Evolutionary conservation across 1,140 invertebrate species (phyloP).

Genomic region (Drosophila subobscura): DNA sequence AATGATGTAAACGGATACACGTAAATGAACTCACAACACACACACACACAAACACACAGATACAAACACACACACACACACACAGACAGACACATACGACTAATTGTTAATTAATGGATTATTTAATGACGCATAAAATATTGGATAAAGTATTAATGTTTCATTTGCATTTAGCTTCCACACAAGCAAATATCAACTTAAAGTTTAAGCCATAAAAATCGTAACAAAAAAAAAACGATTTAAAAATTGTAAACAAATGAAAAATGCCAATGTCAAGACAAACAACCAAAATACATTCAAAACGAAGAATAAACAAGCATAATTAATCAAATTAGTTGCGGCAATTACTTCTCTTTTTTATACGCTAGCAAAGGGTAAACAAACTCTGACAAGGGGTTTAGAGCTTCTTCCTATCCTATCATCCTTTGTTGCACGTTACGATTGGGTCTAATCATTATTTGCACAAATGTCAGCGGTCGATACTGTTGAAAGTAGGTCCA

Average conservation of each 20-base stretch:
- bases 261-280: slow-evolving; percentile 53
- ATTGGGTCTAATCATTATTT: too few species aligned
- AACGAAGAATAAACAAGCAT: slow-evolving; percentile 43
- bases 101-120: slow-evolving; percentile 81
- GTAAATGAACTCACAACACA: slow-evolving; percentile 47
- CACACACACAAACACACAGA: background rate
- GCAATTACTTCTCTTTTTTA: background rate
- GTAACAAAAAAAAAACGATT: background rate
- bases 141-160: slow-evolving; percentile 67
- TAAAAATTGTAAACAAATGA: slow-evolving; percentile 25
- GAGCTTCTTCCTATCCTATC: too few species aligned
- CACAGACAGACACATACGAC: slow-evolving; percentile 30
- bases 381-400: too few species aligned
- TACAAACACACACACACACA: slow-evolving; percentile 16
- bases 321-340: slow-evolving; percentile 21
- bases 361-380: background rate
- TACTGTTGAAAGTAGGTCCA: background rate
- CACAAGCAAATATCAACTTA: slow-evolving; percentile 49
- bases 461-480: too few species aligned
- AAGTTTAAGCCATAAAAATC: slow-evolving; percentile 53
- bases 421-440: too few species aligned
- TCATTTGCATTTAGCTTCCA: slow-evolving; percentile 56
- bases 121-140: slow-evolving; percentile 78
- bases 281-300: slow-evolving; percentile 46
- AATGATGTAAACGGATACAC: slow-evolving; percentile 58